These are phyloP conservation scores for Pavo muticus DNA, from an alignment of 2,113 vertebrate species.

Conservation along the genomic window DNA sequence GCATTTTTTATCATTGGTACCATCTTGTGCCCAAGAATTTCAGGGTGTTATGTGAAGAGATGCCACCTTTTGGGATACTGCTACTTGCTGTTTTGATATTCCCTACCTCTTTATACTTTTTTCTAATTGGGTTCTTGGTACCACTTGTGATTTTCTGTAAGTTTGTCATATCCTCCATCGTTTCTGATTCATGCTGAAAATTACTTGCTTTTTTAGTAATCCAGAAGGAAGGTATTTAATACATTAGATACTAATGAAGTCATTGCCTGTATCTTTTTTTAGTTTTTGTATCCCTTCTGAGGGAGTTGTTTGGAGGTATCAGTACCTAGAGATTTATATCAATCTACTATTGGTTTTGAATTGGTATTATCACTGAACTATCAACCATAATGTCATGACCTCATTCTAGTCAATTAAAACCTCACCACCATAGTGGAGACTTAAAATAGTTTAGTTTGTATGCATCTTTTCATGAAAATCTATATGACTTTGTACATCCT, in stretches of 20 bases:
- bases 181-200: not conserved
- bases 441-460: not conserved
- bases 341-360: not conserved
- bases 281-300: not conserved
- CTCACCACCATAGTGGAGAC: fast-evolving
- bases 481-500: not conserved
- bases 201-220: not conserved
- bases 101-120: not conserved
- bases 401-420: not conserved
- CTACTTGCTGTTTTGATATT: not conserved
- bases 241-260: not conserved
- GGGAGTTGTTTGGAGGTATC: not conserved
- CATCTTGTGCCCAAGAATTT: not conserved
- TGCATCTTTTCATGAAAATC: not conserved
- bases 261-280: not conserved
- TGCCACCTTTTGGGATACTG: not conserved
- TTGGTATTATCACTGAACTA: not conserved
- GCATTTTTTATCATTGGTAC: not conserved
- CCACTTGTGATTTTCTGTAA: not conserved
- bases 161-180: fast-evolving
- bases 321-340: not conserved
- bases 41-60: not conserved
- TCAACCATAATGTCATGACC: not conserved
- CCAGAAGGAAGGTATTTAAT: not conserved
- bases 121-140: not conserved